Percentiles rank a stretch among this genome's conserved stretches.
Conservation (phyloP, 2,113 vertebrate species). For the Tiliqua scincoides region DNA sequence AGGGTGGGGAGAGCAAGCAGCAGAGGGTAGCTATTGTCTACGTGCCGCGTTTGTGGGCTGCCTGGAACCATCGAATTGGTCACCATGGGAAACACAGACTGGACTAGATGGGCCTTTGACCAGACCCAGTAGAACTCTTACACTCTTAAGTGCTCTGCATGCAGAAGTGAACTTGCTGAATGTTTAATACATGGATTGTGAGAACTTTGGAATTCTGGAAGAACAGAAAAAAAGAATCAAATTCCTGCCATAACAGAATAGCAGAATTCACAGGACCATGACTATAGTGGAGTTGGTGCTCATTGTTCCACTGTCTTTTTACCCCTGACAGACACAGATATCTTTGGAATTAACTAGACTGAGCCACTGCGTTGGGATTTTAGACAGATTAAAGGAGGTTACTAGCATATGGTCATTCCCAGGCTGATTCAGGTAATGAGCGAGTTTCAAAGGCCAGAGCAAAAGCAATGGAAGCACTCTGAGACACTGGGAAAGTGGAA, state of each 20-base stretch:
- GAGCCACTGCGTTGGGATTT: neutral
- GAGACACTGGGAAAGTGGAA: neutral
- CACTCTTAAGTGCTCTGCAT: neutral
- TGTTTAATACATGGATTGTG: neutral
- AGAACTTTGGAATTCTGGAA: neutral
- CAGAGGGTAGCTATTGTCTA: no score
- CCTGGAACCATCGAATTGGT: neutral
- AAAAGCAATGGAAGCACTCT: neutral
- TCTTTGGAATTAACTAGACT: rapidly evolving
- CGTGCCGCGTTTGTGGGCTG: neutral
- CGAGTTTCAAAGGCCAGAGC: neutral
- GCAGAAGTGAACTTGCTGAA: neutral
- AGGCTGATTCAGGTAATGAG: neutral
- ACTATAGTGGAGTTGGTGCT: neutral
- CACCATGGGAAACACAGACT: neutral
- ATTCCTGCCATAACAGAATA: neutral
- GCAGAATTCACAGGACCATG: neutral
- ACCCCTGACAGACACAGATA: neutral
- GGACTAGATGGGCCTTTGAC: neutral
- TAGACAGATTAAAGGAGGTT: neutral
- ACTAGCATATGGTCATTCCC: neutral
- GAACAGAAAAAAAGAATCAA: neutral
- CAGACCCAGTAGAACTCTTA: neutral
- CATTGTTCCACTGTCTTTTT: neutral
- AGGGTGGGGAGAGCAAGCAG: neutral